phyloP scores from a whole-genome alignment of 2,113 vertebrate genomes.

The Paraplagusia blochii region DNA sequence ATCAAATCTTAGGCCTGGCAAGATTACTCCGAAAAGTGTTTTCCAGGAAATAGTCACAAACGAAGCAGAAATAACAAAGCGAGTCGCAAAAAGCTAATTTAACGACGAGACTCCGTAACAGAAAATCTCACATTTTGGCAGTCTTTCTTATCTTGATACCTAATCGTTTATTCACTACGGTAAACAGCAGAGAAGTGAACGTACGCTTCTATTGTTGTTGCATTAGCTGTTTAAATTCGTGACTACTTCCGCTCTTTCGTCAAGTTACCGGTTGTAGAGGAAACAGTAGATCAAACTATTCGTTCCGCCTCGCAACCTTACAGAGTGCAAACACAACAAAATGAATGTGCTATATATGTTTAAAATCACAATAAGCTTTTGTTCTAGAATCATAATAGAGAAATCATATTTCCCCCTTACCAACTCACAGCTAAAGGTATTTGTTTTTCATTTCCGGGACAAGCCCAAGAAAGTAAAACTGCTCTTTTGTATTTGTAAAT shows the following conservation, averaged over 20 bases:
- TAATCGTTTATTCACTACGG: conserved; percentile 4
- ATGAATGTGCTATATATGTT: too few relatives aligned
- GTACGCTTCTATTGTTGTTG: conserved; percentile 46
- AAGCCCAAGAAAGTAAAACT: too few relatives aligned
- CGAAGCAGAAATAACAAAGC: conserved; percentile 27
- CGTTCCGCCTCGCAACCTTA: conserved; percentile 31
- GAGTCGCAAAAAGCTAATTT: not conserved
- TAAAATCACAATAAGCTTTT: too few relatives aligned
- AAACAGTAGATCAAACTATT: conserved; percentile 21
- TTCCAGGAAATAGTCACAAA: conserved; percentile 59
- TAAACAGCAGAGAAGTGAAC: conserved; percentile 18
- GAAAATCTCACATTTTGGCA: conserved; percentile 23
- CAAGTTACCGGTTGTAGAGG: conserved; percentile 5
- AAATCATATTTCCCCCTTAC: too few relatives aligned
- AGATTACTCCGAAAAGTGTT: conserved; percentile 21
- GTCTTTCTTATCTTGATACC: not conserved
- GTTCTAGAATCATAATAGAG: too few relatives aligned
- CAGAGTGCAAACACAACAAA: not conserved
- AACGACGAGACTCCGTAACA: not conserved
- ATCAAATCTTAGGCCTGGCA: not conserved
- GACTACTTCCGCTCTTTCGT: conserved; percentile 53
- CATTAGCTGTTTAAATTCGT: conserved; percentile 58
- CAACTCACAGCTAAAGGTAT: too few relatives aligned
- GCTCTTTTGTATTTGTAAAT: too few relatives aligned
- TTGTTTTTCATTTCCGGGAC: too few relatives aligned